Conservation (phyloP, 2,113 vertebrate species). For the Semnornis frantzii region DNA sequence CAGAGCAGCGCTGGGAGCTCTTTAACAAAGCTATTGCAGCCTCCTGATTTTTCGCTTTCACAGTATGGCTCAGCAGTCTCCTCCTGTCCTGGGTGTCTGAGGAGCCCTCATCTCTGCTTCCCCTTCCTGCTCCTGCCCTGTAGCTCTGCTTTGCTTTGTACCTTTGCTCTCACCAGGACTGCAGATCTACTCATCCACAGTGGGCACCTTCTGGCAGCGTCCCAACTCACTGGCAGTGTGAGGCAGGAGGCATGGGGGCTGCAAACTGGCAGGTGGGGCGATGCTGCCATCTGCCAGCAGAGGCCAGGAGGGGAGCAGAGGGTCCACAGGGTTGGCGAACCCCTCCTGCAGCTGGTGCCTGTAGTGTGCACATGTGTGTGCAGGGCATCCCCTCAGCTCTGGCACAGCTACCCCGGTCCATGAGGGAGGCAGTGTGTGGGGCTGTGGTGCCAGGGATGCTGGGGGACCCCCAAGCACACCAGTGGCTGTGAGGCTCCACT, state of each 20-base stretch:
- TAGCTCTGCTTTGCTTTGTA: not conserved
- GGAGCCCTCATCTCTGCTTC: not conserved
- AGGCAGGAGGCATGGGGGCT: not conserved
- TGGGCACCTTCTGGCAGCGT: not conserved
- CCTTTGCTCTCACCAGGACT: not conserved
- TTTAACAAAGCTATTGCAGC: conserved; percentile 57
- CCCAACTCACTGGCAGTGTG: accelerated
- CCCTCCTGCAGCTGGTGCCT: no score
- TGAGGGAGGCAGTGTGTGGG: accelerated
- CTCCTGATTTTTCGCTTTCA: conserved; percentile 37
- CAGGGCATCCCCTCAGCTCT: not conserved
- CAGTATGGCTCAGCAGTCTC: not conserved
- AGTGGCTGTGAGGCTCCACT: not conserved
- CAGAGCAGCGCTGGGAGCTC: conserved; percentile 42
- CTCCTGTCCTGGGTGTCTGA: not conserved
- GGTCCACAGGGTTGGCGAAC: accelerated
- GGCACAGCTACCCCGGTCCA: accelerated
- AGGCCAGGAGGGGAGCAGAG: not conserved
- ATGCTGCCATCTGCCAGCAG: not conserved
- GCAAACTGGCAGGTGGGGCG: not conserved
- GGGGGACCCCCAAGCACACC: accelerated
- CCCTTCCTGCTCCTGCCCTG: not conserved
- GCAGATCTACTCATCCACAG: not conserved
- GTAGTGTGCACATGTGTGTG: accelerated
- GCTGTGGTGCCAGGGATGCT: accelerated